Evolutionary conservation across 2,888 invertebrate genomes (phyloP).

Genomic region (Lymantria dispar): DNA sequence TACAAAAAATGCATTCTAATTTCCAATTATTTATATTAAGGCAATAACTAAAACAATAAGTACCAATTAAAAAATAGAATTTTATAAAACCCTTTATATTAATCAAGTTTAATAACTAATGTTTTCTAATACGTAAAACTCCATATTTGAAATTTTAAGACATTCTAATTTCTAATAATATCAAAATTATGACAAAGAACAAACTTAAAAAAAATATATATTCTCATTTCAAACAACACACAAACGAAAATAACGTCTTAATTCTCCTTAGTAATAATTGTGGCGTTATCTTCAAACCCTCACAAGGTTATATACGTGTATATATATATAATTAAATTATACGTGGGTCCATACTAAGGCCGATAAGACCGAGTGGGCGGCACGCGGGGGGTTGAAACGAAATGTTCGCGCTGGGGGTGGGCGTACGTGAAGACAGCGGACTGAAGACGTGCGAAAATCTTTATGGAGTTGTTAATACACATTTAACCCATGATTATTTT

Average conservation of each 20-base stretch:
- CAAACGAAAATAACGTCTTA: slow-evolving; percentile 28
- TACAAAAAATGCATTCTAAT: no score
- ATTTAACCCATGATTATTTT: no score
- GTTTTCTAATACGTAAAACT: no score
- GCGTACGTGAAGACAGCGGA: slow-evolving; percentile 74
- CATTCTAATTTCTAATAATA: no score
- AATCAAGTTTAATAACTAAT: no score
- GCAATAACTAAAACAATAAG: no score
- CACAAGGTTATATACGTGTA: slow-evolving; percentile 22
- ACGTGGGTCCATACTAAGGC: slow-evolving; percentile 49
- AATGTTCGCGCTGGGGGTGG: slow-evolving; percentile 58
- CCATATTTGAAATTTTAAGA: no score
- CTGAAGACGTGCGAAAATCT: slow-evolving; percentile 62
- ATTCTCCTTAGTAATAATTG: slow-evolving; percentile 31
- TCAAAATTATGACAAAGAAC: no score
- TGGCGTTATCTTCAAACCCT: slow-evolving; percentile 33
- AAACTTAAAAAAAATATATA: not conserved
- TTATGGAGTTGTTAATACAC: slow-evolving; percentile 45
- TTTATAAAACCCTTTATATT: no score
- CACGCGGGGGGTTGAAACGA: slow-evolving; percentile 45
- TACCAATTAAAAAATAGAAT: no score
- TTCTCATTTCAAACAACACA: slow-evolving; percentile 1
- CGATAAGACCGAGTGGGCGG: slow-evolving; percentile 65
- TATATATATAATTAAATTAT: slow-evolving; percentile 47
- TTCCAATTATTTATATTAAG: no score